phyloP scores from a whole-genome alignment of 2,797 vertebrate genomes.

The Tangara arthus region DNA sequence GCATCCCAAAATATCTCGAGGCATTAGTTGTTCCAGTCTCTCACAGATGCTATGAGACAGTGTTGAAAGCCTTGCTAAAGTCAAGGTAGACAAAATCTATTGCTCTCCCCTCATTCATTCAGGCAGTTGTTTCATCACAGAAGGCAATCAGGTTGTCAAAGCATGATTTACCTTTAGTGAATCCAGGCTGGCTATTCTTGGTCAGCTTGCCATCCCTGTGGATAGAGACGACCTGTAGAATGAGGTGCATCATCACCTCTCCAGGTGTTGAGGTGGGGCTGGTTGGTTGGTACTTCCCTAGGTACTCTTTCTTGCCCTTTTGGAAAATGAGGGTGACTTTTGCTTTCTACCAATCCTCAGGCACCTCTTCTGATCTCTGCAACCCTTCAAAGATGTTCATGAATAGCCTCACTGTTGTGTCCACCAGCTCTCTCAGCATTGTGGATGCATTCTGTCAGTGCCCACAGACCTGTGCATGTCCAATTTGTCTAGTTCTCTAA shows the following conservation, averaged over 20 bases:
- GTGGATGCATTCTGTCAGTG: not conserved
- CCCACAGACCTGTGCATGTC: rapidly evolving
- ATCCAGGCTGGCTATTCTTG: not conserved
- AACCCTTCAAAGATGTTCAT: rapidly evolving
- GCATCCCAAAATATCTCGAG: rapidly evolving
- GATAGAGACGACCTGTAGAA: not conserved
- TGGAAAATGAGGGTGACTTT: not conserved
- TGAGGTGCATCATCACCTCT: not conserved
- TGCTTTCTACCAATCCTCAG: not conserved
- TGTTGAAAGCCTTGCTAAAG: rapidly evolving
- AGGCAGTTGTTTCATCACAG: not conserved
- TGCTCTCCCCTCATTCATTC: not conserved
- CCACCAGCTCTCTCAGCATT: not conserved
- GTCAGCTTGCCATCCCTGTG: not conserved
- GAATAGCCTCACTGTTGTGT: not conserved
- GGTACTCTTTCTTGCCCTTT: not conserved
- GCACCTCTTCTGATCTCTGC: not conserved
- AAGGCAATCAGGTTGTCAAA: not conserved
- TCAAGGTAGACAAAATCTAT: not conserved
- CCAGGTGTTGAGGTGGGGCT: not conserved
- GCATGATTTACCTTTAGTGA: not conserved
- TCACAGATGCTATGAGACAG: not conserved
- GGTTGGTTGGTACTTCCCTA: not conserved
- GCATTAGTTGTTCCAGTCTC: not conserved
- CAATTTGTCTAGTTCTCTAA: not conserved